Evolutionary conservation across 2,888 invertebrate genomes (phyloP).

Genomic region (Eupsilia transversa): DNA sequence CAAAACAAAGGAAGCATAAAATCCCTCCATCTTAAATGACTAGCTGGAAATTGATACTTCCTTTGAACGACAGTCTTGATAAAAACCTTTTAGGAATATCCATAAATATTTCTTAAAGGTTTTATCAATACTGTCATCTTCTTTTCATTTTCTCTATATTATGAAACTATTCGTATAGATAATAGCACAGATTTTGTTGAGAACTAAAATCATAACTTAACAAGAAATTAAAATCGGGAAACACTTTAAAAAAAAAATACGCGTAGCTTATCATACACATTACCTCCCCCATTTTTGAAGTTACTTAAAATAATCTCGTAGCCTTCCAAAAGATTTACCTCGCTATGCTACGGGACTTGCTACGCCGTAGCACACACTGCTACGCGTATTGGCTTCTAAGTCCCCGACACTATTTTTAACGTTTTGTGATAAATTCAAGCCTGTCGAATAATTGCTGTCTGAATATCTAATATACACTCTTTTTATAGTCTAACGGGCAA

Average conservation of each 20-base stretch:
- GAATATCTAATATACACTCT: slow-evolving; percentile 21
- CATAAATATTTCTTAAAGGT: background rate
- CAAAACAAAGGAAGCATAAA: background rate
- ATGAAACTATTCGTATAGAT: background rate
- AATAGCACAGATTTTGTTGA: background rate
- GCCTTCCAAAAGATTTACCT: background rate
- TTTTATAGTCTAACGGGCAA: slow-evolving; percentile 19
- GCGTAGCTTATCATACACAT: too few species aligned
- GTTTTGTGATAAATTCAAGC: background rate
- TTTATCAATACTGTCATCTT: background rate
- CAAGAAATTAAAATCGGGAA: background rate
- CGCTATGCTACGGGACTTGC: slow-evolving; percentile 27
- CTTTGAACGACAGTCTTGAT: background rate
- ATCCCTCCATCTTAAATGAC: background rate
- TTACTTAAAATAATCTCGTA: background rate
- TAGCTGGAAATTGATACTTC: background rate
- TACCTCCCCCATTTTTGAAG: too few species aligned
- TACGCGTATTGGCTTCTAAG: background rate
- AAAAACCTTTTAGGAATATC: background rate
- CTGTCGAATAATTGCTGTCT: background rate
- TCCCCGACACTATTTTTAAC: background rate
- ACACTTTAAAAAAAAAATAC: background rate
- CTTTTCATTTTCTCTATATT: background rate
- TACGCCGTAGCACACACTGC: slow-evolving; percentile 35
- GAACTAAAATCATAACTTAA: too few species aligned